Base-by-base conservation (phyloP, 2,113 vertebrate species). In the Struthidea cinerea region DNA sequence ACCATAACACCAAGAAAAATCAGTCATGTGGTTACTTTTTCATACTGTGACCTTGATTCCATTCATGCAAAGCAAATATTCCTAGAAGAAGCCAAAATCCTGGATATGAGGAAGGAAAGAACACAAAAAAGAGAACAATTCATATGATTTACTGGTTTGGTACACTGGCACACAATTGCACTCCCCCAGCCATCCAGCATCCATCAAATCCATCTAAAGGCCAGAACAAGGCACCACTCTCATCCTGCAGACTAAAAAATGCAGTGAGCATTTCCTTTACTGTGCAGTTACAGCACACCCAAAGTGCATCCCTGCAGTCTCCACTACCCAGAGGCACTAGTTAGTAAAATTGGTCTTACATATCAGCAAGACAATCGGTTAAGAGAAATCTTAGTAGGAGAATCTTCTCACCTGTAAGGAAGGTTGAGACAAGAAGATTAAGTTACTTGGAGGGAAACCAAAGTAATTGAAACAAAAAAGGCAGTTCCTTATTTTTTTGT, bases 11-110 rank as follows among this genome's bases (percentile, higher is more conserved):
- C 56, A 85, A 83, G 73, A 68, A 60, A 89, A 86, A 80, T 20
- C 60, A 96, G 65, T 73, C 44, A 91, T 11, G 1, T 78, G 42
- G 46, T 77, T 92, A 69, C 44, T 78, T 87, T 75, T 70, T 65
- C 75, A 39, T 67, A 23, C 3, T 0, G 52, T 89, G 82, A 94
- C 77, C 88, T 84, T 88, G 78, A 90, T 93, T 95, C 32, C 64
- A 68, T 81, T 96, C 85, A 96, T 42, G 71, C 39, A 88, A 78
- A 90, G 69, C 39, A 88, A 81, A 65, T 41, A 37, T 91, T 97
- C 79, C 80, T 92, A 91, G 87, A 96, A 91, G 89, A 73, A 93
- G 44, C 7, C 82, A 47, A 93, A 75, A 67, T 49, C 46, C 23
- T 47, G 16, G 14, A 56, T 53, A 22, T 15, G 15, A 37, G 7